A percentile compares a stretch with the other conserved stretches of the same genome.
phyloP scores from a whole-genome alignment of 2,113 vertebrate genomes.

The Hippocampus abdominalis region DNA sequence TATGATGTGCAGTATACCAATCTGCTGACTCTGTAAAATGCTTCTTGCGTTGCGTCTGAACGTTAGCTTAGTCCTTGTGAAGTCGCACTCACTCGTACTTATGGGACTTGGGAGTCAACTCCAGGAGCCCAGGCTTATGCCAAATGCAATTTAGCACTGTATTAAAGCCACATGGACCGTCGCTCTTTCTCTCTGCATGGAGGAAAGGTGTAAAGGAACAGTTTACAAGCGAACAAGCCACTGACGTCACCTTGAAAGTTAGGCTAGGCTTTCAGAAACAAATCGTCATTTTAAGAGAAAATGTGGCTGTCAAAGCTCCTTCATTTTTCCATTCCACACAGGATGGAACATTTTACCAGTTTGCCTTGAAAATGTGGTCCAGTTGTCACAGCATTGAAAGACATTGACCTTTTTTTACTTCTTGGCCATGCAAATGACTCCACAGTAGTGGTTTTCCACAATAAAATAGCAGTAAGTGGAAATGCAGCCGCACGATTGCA shows the following conservation, averaged over 20 bases:
- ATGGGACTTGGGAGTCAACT: conserved; percentile 47
- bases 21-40: conserved; percentile 69
- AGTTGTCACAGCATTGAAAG: conserved; percentile 45
- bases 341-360: conserved; percentile 45
- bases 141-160: conserved; percentile 51
- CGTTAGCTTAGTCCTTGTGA: conserved; percentile 51
- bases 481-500: conserved; percentile 38
- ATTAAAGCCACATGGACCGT: conserved; percentile 35
- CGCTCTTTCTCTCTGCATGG: conserved; percentile 15
- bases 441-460: conserved; percentile 21
- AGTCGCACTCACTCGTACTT: conserved; percentile 50
- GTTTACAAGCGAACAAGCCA: conserved; percentile 11
- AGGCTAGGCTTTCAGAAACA: conserved; percentile 6
- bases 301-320: conserved; percentile 11
- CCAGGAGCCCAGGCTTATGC: conserved; percentile 45
- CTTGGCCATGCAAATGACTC: conserved; percentile 58
- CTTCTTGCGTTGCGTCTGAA: conserved; percentile 27
- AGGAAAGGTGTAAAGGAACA: conserved; percentile 24
- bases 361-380: conserved; percentile 36
- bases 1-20: conserved; percentile 60
- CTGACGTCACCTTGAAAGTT: conserved; percentile 24
- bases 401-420: conserved; percentile 55
- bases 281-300: conserved; percentile 40
- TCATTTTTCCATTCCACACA: conserved; percentile 54
- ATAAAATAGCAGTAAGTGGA: conserved; percentile 57